Evolutionary conservation across 2,888 invertebrate genomes (phyloP).

Genomic region (Machimus atricapillus): DNA sequence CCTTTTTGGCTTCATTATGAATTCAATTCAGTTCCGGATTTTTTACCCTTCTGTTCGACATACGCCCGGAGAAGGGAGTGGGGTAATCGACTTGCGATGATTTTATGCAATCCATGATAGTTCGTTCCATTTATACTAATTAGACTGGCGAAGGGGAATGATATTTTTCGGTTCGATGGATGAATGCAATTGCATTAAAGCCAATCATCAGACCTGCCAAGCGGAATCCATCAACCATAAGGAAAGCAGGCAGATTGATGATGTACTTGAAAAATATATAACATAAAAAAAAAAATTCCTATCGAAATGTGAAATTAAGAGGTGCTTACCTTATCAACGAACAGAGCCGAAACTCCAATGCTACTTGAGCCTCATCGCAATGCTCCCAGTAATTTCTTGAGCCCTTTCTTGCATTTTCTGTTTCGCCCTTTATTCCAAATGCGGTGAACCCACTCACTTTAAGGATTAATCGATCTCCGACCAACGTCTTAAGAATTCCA

Average conservation of each 20-base stretch:
- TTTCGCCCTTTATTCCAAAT: background rate
- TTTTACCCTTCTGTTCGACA: background rate
- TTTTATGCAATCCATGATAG: background rate
- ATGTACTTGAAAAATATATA: background rate
- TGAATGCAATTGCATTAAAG: background rate
- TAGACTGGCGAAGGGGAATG: background rate
- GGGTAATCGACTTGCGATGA: background rate
- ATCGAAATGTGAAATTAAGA: slow-evolving; percentile 37
- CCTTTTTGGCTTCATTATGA: background rate
- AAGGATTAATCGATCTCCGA: slow-evolving; percentile 9
- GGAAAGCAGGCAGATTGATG: background rate
- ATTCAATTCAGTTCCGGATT: background rate
- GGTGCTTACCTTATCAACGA: slow-evolving; percentile 30
- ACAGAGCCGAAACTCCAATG: background rate
- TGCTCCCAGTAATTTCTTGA: background rate
- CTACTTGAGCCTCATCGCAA: background rate
- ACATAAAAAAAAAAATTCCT: background rate
- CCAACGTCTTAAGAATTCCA: slow-evolving; percentile 4
- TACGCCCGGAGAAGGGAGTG: background rate
- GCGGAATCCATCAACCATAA: background rate
- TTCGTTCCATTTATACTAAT: background rate
- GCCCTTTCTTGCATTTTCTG: background rate
- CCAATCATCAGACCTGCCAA: background rate
- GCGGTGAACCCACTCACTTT: slow-evolving; percentile 1
- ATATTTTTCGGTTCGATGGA: background rate